phyloP scores from a whole-genome alignment of 1,140 invertebrate genomes.

The Drosophila nigromelanica region DNA sequence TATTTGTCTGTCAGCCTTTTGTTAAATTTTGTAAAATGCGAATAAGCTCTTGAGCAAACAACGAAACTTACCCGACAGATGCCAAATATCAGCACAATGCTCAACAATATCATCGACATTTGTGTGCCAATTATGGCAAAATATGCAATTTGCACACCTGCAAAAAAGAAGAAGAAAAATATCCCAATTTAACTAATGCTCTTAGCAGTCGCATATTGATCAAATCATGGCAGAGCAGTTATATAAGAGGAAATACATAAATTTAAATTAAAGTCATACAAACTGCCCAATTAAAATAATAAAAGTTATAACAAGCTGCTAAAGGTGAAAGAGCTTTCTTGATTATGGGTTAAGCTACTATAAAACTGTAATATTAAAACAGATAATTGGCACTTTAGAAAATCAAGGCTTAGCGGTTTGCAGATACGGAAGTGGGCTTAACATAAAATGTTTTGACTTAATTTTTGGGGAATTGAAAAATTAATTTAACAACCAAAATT shows the following conservation, averaged over 20 bases:
- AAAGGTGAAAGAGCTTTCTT: no score
- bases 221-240: background rate
- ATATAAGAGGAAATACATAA: no score
- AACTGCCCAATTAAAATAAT: no score
- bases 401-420: no score
- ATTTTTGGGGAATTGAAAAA: no score
- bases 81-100: slow-evolving; percentile 88
- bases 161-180: slow-evolving; percentile 53
- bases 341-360: no score
- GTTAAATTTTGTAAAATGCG: slow-evolving; percentile 45
- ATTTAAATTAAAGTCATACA: no score
- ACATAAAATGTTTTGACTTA: no score
- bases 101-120: slow-evolving; percentile 89
- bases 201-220: background rate
- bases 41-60: slow-evolving; percentile 54
- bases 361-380: no score
- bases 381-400: no score
- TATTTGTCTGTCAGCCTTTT: slow-evolving; percentile 18
- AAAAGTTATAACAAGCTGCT: no score
- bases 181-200: slow-evolving; percentile 1
- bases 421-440: no score
- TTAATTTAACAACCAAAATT: background rate
- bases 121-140: slow-evolving; percentile 90
- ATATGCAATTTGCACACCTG: slow-evolving; percentile 91
- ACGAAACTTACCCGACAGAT: slow-evolving; percentile 87